phyloP scores from a whole-genome alignment of 2,113 vertebrate genomes.

The Thunnus maccoyii region DNA sequence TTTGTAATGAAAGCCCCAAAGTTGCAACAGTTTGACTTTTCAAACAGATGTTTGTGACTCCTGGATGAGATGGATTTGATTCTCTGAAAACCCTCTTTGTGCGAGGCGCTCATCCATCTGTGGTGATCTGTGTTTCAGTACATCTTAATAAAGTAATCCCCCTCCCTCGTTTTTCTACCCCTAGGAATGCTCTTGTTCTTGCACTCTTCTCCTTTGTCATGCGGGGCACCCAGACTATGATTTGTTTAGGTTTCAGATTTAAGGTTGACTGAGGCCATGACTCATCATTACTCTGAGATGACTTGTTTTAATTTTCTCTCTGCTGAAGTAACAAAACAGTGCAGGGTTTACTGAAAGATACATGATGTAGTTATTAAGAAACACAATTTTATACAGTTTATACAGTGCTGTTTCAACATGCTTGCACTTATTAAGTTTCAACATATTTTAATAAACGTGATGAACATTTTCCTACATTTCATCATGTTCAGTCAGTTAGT shows the following conservation, averaged over 20 bases:
- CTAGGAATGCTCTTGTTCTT: constrained; percentile 88
- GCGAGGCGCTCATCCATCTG: constrained; percentile 83
- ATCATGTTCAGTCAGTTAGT: constrained; percentile 40
- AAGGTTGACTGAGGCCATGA: constrained; percentile 81
- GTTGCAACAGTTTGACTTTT: constrained; percentile 73
- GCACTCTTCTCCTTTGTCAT: constrained; percentile 81
- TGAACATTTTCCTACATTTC: constrained; percentile 13
- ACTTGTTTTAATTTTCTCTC: constrained; percentile 77
- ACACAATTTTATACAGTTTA: neutral
- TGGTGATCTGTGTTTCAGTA: constrained; percentile 84
- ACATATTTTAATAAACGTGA: constrained; percentile 24
- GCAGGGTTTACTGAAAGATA: constrained; percentile 34
- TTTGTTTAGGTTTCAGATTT: constrained; percentile 85
- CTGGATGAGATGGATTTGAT: constrained; percentile 79
- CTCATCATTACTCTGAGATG: constrained; percentile 84
- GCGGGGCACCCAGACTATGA: constrained; percentile 76
- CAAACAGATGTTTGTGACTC: constrained; percentile 80
- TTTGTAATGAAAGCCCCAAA: constrained; percentile 67
- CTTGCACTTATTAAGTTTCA: constrained; percentile 25
- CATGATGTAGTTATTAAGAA: neutral
- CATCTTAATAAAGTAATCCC: constrained; percentile 87
- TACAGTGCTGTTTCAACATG: constrained; percentile 11
- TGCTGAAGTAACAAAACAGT: constrained; percentile 49
- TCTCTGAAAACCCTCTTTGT: constrained; percentile 75
- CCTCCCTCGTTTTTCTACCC: constrained; percentile 80